phyloP scores from a whole-genome alignment of 2,113 vertebrate genomes.

The Tetrao urogallus region DNA sequence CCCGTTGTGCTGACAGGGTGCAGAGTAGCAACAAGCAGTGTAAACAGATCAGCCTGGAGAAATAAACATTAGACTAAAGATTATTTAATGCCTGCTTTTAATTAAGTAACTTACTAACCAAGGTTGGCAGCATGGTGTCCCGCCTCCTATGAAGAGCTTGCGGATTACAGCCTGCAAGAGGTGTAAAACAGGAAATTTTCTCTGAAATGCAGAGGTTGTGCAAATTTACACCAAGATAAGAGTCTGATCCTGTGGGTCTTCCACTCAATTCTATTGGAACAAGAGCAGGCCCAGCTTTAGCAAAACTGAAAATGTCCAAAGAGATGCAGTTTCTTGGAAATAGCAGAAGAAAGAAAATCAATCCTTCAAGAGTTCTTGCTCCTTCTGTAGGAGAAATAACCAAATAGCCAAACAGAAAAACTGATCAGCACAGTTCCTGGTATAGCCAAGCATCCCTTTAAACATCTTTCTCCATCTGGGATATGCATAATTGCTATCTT shows the following conservation, averaged over 20 bases:
- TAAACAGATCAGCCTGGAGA: constrained; percentile 31
- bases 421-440: constrained; percentile 17
- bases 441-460: constrained; percentile 18
- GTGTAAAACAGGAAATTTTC: not conserved
- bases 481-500: constrained; percentile 29
- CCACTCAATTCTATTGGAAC: not conserved
- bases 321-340: constrained; percentile 36
- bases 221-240: constrained; percentile 1
- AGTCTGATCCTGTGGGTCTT: not conserved
- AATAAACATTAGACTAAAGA: constrained; percentile 44
- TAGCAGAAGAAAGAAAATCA: not conserved
- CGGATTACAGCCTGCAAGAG: not conserved
- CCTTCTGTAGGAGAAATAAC: constrained; percentile 35
- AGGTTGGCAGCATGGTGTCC: not conserved
- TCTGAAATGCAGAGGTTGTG: not conserved
- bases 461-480: constrained; percentile 52
- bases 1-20: not conserved
- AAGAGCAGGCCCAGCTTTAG: not conserved
- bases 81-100: constrained; percentile 16
- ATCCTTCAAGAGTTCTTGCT: constrained; percentile 46
- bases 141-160: not conserved
- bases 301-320: constrained; percentile 46
- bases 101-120: not conserved
- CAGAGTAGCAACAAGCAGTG: not conserved
- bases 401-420: constrained; percentile 41